Base-by-base conservation (phyloP, 2,888 invertebrate genomes). In the Latheticus oryzae region DNA sequence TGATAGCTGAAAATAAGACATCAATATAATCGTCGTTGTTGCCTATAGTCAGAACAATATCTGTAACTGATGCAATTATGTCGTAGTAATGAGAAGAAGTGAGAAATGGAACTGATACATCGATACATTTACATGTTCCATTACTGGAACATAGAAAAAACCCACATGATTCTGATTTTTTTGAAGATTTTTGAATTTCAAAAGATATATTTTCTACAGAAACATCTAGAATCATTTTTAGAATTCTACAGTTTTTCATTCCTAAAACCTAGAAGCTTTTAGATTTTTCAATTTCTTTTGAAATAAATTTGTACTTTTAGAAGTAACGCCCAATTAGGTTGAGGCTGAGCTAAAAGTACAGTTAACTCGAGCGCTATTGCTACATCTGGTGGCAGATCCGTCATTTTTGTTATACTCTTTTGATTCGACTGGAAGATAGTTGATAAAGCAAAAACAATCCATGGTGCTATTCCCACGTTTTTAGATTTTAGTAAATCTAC, bases 271-370 rank as follows among this genome's bases (percentile, higher is more conserved):
- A 64, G 9, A 76, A 75, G 13, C n/a, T n/a, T n/a, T n/a, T n/a
- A n/a, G 9, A 19, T 19, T 19, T 19, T 9, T n/a, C 43, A 30
- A 62, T 37, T 48, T 5, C 5, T 7, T 5, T 12, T 24, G 11
- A 8, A 7, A 13, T 3, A 19, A n/a, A 19, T 8, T 30, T 16
- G 33, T 66, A 90, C 91, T 82, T 90, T 91, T 0, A 92, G 80
- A 12, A 92, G 75, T 60, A 87, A 82, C 0, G 87, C 79, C 91
- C 91, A 92, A 43, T 87, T 87, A 0, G 91, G 88, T 69, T 91
- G 91, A 0, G 92, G 91, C 67, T 91, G 91, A 0, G 88, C 85
- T 48, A 90, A 73, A 23, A 92, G 71, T 0, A 92, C 88, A 35
- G 84, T 84, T 16, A 92, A 73, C 66, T 92, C 91, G 51, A 91